Base-by-base conservation (phyloP, 2,888 invertebrate species). In the Philereme vetulata region DNA sequence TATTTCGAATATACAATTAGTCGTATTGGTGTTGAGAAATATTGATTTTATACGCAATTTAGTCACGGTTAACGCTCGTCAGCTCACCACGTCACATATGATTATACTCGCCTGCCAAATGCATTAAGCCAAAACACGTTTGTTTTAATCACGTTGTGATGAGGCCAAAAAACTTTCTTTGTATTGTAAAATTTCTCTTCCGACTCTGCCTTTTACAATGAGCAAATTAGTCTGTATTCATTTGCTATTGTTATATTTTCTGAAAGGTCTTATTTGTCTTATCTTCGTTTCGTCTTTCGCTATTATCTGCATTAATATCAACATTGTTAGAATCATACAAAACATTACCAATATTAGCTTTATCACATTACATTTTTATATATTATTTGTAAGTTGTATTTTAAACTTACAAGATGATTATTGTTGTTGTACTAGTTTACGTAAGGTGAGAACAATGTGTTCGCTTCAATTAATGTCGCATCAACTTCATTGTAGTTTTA, bases 121-220 rank as follows among this genome's bases (percentile, higher is more conserved):
- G 72, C 74, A 74, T 69, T 70, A 69, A 68, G 75, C 77, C 76
- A 78, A 79, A 83, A 82, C 81, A 76, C 67, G 84, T 86, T 84
- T 83, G 80, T 81, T 86, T 77, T 85, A 82, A 87, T 88, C 83
- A 78, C 78, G 75, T 80, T 80, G 75, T 77, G 78, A 80, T 80
- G 79, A 80, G 80, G 83, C 72, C 75, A 78, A 81, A 80, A 81
- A 80, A 85, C 90, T 91, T 90, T 91, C 91, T 85, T 88, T 76
- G 83, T 82, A 86, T 88, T 86, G 85, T 89, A 84, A 78, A 87
- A 90, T 90, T 90, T 90, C 88, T 81, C 87, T 80, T 83, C 72
- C 70, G 72, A 72, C 75, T 72, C 74, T 50, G 76, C 78, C 76
- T 72, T 72, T 79, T 77, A 87, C 85, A 86, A 84, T 88, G 80